phyloP scores from a whole-genome alignment of 1,140 invertebrate genomes.

The Drosophila sucinea region DNA sequence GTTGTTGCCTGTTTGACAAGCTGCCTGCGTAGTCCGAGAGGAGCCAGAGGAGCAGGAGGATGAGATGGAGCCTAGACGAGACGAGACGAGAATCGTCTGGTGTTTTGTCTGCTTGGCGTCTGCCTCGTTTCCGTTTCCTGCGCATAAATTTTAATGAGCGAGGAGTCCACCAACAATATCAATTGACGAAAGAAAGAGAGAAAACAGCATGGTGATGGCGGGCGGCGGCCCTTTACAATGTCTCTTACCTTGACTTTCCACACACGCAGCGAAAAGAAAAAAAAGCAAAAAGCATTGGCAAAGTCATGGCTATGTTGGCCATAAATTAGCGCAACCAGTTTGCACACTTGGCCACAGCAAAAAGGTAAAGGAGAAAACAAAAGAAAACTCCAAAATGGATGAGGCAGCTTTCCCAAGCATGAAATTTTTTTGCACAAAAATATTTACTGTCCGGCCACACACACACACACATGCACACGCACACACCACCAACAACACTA shows the following conservation, averaged over 20 bases:
- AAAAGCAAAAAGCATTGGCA: constrained; percentile 17
- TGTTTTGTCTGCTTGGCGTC: constrained; percentile 61
- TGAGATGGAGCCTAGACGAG: constrained; percentile 44
- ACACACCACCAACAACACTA: background rate
- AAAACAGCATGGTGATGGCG: background rate
- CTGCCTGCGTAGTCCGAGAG: constrained; percentile 53
- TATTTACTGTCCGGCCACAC: constrained; percentile 37
- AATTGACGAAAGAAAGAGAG: constrained; percentile 47
- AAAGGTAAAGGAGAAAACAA: constrained; percentile 47
- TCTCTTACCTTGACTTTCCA: constrained; percentile 57
- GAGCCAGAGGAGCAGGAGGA: constrained; percentile 18
- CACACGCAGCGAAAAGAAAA: background rate
- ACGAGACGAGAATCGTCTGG: constrained; percentile 6
- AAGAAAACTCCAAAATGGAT: constrained; percentile 52
- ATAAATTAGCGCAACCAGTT: constrained; percentile 58
- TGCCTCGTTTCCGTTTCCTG: constrained; percentile 75
- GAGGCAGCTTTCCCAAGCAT: constrained; percentile 67
- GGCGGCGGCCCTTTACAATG: constrained; percentile 30
- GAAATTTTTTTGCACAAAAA: constrained; percentile 48
- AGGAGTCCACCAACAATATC: constrained; percentile 50
- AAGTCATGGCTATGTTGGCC: constrained; percentile 67
- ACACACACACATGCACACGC: constrained; percentile 11
- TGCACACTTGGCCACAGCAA: constrained; percentile 22
- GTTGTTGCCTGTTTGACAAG: constrained; percentile 61
- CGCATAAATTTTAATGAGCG: constrained; percentile 77